Percentiles rank a stretch among this genome's conserved stretches.
phyloP scores from a whole-genome alignment of 2,113 vertebrate genomes.

The Gavialis gangeticus region DNA sequence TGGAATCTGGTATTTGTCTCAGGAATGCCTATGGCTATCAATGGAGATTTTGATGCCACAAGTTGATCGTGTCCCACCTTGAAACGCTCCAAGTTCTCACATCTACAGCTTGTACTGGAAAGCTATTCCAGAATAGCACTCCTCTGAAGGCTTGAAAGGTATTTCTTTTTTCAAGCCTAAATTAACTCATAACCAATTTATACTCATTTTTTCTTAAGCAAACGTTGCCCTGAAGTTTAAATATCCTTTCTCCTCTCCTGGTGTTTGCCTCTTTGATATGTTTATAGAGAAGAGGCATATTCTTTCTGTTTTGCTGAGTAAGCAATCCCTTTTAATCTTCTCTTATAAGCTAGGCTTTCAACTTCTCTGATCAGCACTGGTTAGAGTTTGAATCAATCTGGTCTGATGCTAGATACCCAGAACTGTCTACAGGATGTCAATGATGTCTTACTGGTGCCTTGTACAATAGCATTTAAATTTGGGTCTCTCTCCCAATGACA shows the following conservation, averaged over 20 bases:
- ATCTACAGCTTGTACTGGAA: neutral
- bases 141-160: neutral
- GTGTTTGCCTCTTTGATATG: neutral
- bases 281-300: neutral
- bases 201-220: neutral
- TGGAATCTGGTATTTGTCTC: neutral
- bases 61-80: too few relatives aligned
- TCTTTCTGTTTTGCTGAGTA: neutral
- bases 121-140: neutral
- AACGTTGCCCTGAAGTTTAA: neutral
- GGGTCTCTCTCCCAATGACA: conserved; percentile 43
- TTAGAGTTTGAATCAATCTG: neutral
- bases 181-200: neutral
- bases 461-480: conserved; percentile 15
- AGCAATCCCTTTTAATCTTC: neutral
- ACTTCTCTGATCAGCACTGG: too few relatives aligned
- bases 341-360: neutral
- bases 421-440: neutral
- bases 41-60: neutral
- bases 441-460: conserved; percentile 2
- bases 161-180: neutral
- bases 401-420: neutral
- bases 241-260: too few relatives aligned
- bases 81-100: neutral
- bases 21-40: neutral